Conservation (phyloP, 1,140 invertebrate genomes). For the Aphelenchoides fujianensis region DNA sequence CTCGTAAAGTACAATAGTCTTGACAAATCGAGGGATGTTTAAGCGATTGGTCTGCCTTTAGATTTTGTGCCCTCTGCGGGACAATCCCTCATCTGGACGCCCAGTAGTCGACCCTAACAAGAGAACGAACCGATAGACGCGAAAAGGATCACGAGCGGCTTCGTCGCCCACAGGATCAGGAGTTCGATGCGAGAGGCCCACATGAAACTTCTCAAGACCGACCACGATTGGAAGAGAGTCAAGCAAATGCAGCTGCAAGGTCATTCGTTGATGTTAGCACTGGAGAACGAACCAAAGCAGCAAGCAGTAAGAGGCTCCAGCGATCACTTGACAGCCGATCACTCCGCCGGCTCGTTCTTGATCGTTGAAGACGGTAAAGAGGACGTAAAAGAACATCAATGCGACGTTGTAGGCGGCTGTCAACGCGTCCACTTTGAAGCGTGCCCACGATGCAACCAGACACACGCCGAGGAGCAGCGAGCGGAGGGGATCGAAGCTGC, state of each 20-base stretch:
- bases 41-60: no score
- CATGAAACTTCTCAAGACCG: constrained; percentile 6
- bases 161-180: constrained; percentile 5
- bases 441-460: neutral
- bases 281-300: constrained; percentile 26
- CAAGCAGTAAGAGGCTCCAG: constrained; percentile 26
- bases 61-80: no score
- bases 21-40: no score
- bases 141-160: constrained; percentile 3
- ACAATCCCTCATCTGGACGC: no score
- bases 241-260: constrained; percentile 20
- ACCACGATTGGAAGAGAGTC: constrained; percentile 18
- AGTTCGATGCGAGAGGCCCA: constrained; percentile 12
- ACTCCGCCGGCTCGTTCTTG: constrained; percentile 21
- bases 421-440: constrained; percentile 13
- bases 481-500: constrained; percentile 18
- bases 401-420: constrained; percentile 18
- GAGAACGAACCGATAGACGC: constrained; percentile 3
- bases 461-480: neutral
- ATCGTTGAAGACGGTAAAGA: constrained; percentile 21
- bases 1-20: no score
- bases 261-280: constrained; percentile 12
- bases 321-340: constrained; percentile 23
- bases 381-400: constrained; percentile 26
- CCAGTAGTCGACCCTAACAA: no score